Base-by-base conservation (phyloP, 2,113 vertebrate genomes). In the Petromus typicus region DNA sequence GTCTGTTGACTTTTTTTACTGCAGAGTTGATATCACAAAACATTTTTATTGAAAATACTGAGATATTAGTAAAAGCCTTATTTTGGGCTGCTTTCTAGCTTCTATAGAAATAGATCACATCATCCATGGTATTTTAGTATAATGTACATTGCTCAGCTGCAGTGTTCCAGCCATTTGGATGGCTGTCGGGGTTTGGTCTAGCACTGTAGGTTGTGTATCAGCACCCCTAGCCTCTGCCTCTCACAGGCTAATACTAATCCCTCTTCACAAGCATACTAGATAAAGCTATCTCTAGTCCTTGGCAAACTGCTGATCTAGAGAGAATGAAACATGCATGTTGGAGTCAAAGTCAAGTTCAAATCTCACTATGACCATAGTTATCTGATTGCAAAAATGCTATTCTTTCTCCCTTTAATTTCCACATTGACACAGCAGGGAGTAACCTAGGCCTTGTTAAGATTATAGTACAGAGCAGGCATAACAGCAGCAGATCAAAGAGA, bases 11-110 rank as follows among this genome's bases (percentile, higher is more conserved):
- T 91, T 11, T 59, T 92, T 88, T 86, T 48, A 61, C 27, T 14
- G 45, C 86, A 66, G 30, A 86, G 56, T 66, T 87, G 16, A 79
- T 61, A 66, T 63, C 48, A 90, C 32, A 64, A 92, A 59, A 54
- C 14, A 69, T 3, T 61, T 34, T 32, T n/a, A 80, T 25, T 86
- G 1, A 34, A 90, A 48, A n/a, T 63, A 75, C 2, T 59, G 40
- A 64, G 8, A 5, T 76, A 85, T 56, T 22, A 94, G 25, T 51
- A 86, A 78, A 79, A 18, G 22, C 27, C 59, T 94, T 40, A 83
- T 16, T 57, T 71, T 3, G 43, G 12, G 57, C 5, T 91, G 23
- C 25, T 43, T 51, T 76, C 90, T 87, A 45, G 64, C 32, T 75
- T 66, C 54, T 59, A 61, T 0, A n/a, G 56, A 95, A 85, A 85